Base-by-base conservation (phyloP, 35 echinoderm and acorn worm species). In the Heliocidaris erythrogramma region DNA sequence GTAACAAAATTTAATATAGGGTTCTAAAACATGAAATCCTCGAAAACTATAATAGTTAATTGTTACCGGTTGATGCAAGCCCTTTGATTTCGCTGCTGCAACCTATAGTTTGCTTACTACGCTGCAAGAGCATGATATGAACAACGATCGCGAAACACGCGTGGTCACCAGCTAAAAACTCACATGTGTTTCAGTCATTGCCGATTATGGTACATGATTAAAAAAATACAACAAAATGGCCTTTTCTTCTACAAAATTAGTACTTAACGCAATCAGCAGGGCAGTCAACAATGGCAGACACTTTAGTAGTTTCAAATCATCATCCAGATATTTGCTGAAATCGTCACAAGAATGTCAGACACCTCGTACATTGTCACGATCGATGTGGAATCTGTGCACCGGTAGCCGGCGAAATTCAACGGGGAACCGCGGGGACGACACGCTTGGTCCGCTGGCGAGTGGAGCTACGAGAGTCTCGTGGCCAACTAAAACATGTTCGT, bases 351-450 rank as follows among this genome's bases (percentile, higher is more conserved):
- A 96, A 85, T 29, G 86, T 52, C 95, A 96, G 88, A 94, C 92
- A 49, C 48, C 95, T 6, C 86, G 95, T 21, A 53, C 95, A 13
- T 97, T 95, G 32, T 88, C 95, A 21, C 49, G 96, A 35, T 97
- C 96, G 53, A 94, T 97, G 88, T 97, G 96, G 96, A 96, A 96
- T 87, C 47, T 96, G 5, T 92, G 78, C 86, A 69, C 85, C 48
- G 48, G 86, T 30, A 95, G 94, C 94, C 71, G 69, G 84, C n/a
- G 47, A 49, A 96, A 60, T 49, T 24, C 30, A 24, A 47, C 93
- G 30, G 60, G 35, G 35, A 48, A 31, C 30, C 87, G 90, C 16
- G 93, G 92, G 24, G 92, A 94, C 13, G 31, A 48, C 27, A 69
- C 48, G 85, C 86, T 52, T 8, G 95, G 49, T 18, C 86, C 88